Evolutionary conservation across 2,797 vertebrate genomes (phyloP).

Genomic region (Onychomys leucogaster): DNA sequence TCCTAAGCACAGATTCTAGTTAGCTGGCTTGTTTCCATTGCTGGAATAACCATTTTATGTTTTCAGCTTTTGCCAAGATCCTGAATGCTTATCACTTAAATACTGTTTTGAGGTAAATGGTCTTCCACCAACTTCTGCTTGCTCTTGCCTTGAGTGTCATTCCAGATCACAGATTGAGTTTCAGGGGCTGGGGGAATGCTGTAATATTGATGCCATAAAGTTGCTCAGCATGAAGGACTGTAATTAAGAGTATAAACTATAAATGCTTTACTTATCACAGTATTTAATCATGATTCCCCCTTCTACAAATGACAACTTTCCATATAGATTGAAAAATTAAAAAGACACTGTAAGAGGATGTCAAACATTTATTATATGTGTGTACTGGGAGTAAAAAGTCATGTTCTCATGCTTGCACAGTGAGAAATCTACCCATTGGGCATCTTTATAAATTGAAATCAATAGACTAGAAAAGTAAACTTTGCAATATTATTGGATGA

Average conservation of each 20-base stretch:
- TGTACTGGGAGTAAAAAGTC: background rate
- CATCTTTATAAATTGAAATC: background rate
- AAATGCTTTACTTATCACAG: background rate
- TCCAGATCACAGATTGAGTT: constrained; percentile 34
- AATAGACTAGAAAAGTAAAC: background rate
- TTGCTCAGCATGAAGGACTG: background rate
- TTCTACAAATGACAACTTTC: background rate
- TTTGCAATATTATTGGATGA: background rate
- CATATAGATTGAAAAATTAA: background rate
- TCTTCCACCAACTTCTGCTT: background rate
- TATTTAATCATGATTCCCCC: background rate
- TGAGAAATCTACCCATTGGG: background rate
- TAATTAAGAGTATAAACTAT: constrained; percentile 9
- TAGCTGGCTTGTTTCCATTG: background rate
- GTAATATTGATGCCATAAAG: background rate
- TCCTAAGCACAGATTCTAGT: background rate
- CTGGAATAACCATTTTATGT: background rate
- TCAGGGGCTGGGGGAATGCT: background rate
- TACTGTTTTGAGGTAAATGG: constrained; percentile 41
- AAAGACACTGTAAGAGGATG: background rate
- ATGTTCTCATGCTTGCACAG: background rate
- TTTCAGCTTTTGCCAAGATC: constrained; percentile 34
- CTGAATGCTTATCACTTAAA: constrained; percentile 22
- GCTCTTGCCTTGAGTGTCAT: background rate
- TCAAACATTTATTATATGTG: background rate